A percentile compares a stretch with the other conserved stretches of the same genome.
Evolutionary conservation across 2,797 vertebrate genomes (phyloP).

Genomic region (Xyrichtys novacula): DNA sequence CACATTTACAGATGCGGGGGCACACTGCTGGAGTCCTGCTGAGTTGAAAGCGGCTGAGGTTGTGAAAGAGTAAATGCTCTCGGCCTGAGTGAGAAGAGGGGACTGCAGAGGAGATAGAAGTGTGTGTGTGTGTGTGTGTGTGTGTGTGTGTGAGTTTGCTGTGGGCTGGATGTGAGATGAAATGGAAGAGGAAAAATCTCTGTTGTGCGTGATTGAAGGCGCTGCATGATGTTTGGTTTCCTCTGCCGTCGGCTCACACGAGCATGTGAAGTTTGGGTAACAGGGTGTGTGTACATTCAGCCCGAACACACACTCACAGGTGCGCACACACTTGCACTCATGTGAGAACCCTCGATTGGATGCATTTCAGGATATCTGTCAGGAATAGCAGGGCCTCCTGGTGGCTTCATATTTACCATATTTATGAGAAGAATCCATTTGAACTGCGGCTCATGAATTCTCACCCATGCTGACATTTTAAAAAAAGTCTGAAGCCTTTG

Average conservation of each 20-base stretch:
- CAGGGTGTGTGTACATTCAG: constrained; percentile 30
- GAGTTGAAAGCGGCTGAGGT: constrained; percentile 61
- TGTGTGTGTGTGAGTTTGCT: constrained; percentile 14
- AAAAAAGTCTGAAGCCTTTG: not conserved
- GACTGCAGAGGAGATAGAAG: constrained; percentile 20
- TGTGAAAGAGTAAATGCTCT: constrained; percentile 64
- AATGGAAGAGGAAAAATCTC: constrained; percentile 54
- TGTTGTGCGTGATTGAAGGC: constrained; percentile 61
- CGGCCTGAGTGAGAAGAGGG: constrained; percentile 37
- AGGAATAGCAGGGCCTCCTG: not conserved
- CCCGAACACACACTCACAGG: constrained; percentile 19
- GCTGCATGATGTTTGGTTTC: constrained; percentile 48
- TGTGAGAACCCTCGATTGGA: constrained; percentile 17
- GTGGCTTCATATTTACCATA: constrained; percentile 14
- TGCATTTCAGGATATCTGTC: constrained; percentile 17
- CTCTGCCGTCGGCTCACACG: constrained; percentile 45
- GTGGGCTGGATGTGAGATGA: constrained; percentile 35
- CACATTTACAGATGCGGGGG: not conserved
- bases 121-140: constrained; percentile 20
- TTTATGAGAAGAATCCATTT: constrained; percentile 31
- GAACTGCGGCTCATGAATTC: constrained; percentile 10
- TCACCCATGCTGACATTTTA: not conserved
- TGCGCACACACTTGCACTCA: not conserved
- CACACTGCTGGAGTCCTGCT: constrained; percentile 41
- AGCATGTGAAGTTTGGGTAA: constrained; percentile 50